Percentiles rank a stretch among this genome's conserved stretches.
These are phyloP conservation scores for Drosophila ambigua DNA, from an alignment of 1,140 invertebrate species.

Conservation along the genomic window DNA sequence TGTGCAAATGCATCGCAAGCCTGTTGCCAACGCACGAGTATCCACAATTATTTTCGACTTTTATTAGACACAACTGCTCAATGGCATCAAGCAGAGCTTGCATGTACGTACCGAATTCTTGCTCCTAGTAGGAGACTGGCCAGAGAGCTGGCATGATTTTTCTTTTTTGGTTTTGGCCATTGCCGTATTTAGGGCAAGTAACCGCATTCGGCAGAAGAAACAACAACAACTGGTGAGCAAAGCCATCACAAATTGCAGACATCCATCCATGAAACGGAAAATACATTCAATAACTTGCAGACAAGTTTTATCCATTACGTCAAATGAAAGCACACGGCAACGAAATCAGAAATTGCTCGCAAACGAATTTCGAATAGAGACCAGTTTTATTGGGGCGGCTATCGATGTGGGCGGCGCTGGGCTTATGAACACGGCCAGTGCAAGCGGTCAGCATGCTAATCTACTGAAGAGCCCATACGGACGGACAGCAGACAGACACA, in stretches of 20 bases:
- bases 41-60: too few relatives aligned
- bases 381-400: constrained; percentile 4
- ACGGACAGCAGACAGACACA: constrained; percentile 3
- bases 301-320: constrained; percentile 71
- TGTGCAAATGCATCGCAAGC: too few relatives aligned
- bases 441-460: constrained; percentile 56
- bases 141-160: neutral
- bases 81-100: too few relatives aligned
- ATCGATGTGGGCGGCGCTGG: constrained; percentile 27
- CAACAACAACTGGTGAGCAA: constrained; percentile 20
- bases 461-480: constrained; percentile 29
- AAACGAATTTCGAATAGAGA: constrained; percentile 47
- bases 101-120: too few relatives aligned
- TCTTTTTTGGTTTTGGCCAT: neutral
- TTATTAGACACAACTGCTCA: too few relatives aligned
- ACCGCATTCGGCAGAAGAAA: constrained; percentile 18
- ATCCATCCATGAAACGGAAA: constrained; percentile 61
- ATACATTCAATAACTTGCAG: constrained; percentile 61
- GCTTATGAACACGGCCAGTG: neutral
- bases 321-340: constrained; percentile 43
- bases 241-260: constrained; percentile 54
- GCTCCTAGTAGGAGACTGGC: too few relatives aligned
- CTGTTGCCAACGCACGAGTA: too few relatives aligned
- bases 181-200: constrained; percentile 25
- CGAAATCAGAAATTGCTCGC: constrained; percentile 31